Base-by-base conservation (phyloP, 2,113 vertebrate species). In the Centrocercus urophasianus region DNA sequence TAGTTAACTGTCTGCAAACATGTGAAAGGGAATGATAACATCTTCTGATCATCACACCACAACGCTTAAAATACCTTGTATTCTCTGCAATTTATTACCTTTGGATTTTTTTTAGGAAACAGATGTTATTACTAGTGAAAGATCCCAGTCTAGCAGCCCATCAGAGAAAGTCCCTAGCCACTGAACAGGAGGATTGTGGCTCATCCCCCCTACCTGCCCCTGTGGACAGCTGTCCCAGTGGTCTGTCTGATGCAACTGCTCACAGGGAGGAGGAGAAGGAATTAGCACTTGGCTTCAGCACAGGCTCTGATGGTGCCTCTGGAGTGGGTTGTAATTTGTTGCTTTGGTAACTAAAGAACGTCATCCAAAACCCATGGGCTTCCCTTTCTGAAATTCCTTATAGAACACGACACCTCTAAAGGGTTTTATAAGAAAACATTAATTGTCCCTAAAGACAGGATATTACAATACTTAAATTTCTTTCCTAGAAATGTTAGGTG, bases 1-100 rank as follows among this genome's bases (percentile, higher is more conserved):
- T 69, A 94, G 72, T 83, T 64, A 75, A 61, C 75, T 92, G 76
- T 74, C 86, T 93, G 88, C 73, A 92, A 96, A 78, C 77, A 82
- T 48, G 80, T 54, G 45, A 93, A 94, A 83, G 2, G 8, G 75
- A 92, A 91, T 18, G 61, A 82, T 86, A 96, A 86, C 70, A 56
- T 65, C 82, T 90, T 96, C 96, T 96, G 93, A 96, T 97, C 96
- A 91, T 88, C 69, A 75, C 77, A 88, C 61, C 69, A 78, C 77
- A 94, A 95, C 93, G 60, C 71, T 80, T 50, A 90, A 86, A 93
- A 77, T 65, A 82, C 38, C 83, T 89, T 95, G 89, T 83, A 76
- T 56, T 65, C 72, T 28, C 43, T 93, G 69, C 77, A 93, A 90
- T 94, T 88, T 69, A 90, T 83, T 96, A 88, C 79, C 70, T 89